These are phyloP conservation scores for Dryadula phaetusa DNA, from an alignment of 2,888 invertebrate genomes.

Conservation along the genomic window DNA sequence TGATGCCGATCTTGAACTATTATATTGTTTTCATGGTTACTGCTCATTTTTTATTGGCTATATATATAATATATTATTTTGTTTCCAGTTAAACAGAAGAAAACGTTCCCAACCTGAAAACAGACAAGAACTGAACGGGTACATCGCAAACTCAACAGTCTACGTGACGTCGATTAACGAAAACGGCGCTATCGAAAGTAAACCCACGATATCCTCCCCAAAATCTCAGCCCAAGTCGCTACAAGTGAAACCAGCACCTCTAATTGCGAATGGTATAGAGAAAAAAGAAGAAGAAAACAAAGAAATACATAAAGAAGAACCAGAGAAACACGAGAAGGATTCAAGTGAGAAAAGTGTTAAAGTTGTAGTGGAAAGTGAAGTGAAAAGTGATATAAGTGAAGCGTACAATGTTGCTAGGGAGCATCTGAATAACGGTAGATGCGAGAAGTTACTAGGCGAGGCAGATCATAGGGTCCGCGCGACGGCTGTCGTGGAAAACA, in stretches of 20 bases:
- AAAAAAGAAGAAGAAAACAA: constrained; percentile 51
- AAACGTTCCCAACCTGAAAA: constrained; percentile 80
- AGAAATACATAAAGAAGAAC: constrained; percentile 58
- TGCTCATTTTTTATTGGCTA: neutral
- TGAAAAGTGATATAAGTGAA: constrained; percentile 74
- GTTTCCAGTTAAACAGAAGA: constrained; percentile 86
- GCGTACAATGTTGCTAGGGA: constrained; percentile 75
- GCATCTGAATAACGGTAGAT: constrained; percentile 87
- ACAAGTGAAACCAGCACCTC: constrained; percentile 76
- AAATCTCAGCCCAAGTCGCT: constrained; percentile 76
- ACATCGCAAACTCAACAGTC: constrained; percentile 92
- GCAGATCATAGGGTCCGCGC: constrained; percentile 86
- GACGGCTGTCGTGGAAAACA: constrained; percentile 85
- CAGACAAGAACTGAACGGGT: constrained; percentile 89
- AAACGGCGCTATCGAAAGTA: constrained; percentile 78
- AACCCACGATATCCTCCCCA: constrained; percentile 77
- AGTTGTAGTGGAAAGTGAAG: constrained; percentile 64
- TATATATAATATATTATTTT: constrained; percentile 24
- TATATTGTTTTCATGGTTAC: neutral
- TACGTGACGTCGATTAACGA: constrained; percentile 91
- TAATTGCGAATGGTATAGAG: constrained; percentile 72
- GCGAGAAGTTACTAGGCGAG: constrained; percentile 89
- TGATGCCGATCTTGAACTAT: neutral
- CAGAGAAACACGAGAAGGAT: constrained; percentile 75
- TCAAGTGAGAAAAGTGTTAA: constrained; percentile 72